Evolutionary conservation across 2,113 vertebrate genomes (phyloP).

Genomic region (Quiscalus mexicanus): DNA sequence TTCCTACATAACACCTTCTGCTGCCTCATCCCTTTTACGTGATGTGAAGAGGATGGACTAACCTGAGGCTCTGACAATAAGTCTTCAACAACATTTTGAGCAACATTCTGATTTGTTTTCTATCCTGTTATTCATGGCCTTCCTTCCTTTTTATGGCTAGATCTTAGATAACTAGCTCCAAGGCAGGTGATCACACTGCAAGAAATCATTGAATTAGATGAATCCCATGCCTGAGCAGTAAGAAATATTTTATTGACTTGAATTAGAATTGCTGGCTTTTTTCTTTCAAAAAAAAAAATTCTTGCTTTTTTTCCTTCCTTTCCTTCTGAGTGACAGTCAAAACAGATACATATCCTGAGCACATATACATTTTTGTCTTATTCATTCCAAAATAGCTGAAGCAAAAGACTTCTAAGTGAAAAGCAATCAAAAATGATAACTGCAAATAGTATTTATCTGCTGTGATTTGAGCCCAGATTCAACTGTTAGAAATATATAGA

Average conservation of each 20-base stretch:
- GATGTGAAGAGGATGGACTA: background rate
- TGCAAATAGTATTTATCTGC: background rate
- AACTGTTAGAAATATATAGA: background rate
- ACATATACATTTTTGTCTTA: background rate
- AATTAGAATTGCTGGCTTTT: background rate
- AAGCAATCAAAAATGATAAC: background rate
- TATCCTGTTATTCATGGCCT: background rate
- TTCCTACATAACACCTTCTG: background rate
- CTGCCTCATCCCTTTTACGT: background rate
- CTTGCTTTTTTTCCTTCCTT: background rate
- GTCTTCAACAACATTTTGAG: background rate
- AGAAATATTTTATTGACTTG: background rate
- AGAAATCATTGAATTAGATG: background rate
- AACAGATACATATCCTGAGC: background rate
- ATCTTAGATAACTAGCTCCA: background rate
- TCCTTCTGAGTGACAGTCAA: background rate
- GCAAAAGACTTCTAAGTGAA: background rate
- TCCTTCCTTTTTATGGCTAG: background rate
- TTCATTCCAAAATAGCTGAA: background rate
- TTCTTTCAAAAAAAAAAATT: background rate
- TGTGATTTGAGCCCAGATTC: background rate
- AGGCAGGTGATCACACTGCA: background rate
- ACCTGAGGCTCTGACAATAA: background rate
- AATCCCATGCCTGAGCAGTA: background rate
- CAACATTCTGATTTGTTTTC: background rate